These are phyloP conservation scores for Arothron firmamentum DNA, from an alignment of 2,113 vertebrate species.

Conservation along the genomic window DNA sequence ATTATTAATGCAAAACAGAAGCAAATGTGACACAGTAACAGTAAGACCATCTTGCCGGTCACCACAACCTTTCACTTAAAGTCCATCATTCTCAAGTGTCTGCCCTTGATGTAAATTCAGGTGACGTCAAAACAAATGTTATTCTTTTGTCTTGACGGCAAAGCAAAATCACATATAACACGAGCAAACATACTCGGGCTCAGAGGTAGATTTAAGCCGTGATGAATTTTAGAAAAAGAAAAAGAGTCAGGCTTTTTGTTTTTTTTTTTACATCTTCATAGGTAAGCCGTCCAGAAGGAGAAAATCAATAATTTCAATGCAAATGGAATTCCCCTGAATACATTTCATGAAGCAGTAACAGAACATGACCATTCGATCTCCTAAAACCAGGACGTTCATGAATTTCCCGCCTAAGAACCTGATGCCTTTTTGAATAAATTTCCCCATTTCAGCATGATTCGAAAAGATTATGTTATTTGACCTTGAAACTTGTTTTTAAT, in stretches of 20 bases:
- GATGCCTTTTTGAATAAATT: not conserved
- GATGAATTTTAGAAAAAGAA: conserved; percentile 4
- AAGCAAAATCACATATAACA: not conserved
- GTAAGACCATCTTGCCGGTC: conserved; percentile 42
- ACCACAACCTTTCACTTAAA: conserved; percentile 18
- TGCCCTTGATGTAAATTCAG: conserved; percentile 25
- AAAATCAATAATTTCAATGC: conserved; percentile 2
- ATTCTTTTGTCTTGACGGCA: not conserved
- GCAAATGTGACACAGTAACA: conserved; percentile 13
- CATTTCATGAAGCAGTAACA: conserved; percentile 5
- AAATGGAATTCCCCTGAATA: conserved; percentile 19
- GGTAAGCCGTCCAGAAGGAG: not conserved
- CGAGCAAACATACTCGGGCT: not conserved
- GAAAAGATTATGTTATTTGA: too few relatives aligned
- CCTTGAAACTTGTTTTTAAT: not conserved
- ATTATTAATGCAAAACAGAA: conserved; percentile 40
- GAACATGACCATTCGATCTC: conserved; percentile 6
- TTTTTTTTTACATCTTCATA: not conserved
- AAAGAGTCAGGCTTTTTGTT: conserved; percentile 5
- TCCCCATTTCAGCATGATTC: not conserved
- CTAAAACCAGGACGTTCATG: not conserved
- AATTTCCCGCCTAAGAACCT: not conserved
- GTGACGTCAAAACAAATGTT: conserved; percentile 12
- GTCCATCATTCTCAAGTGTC: conserved; percentile 29
- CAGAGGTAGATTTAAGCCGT: not conserved